Evolutionary conservation across 2,888 invertebrate genomes (phyloP), one percentile per base, ranked within the genome.

Genomic region (Villa cingulata): DNA sequence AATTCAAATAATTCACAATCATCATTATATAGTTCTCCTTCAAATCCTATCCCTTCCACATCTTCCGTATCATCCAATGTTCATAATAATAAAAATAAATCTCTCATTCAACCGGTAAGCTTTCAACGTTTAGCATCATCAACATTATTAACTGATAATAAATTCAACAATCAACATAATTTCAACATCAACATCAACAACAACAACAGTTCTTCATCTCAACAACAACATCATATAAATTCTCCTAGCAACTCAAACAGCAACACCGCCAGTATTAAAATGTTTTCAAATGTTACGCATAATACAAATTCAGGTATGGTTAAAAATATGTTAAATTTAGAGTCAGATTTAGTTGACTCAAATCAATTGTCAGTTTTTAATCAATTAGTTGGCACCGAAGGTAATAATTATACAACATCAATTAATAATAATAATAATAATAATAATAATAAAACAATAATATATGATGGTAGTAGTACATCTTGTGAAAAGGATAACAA

Each of bases 401-500:
- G 5, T 6, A 37, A 16, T 15, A 17, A 10, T 17, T 17, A 14
- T 12, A 36, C 36, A 5, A 7, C 37, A 16, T 17, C 37, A 4
- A n/a, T n/a, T n/a, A 37, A 37, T 37, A 37, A 17, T 37, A 37
- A 14, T 17, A 14, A 17, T 16, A 18, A 42, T 36, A 42, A 38
- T 41, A 45, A 49, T 46, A 43, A 49, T 48, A 37, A 27, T 41
- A 37, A 37, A 32, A 38, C 23, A 44, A 27, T 37, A 36, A 36
- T n/a, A 20, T 34, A 36, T 43, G 38, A 47, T 23, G 23, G 23
- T 6, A 23, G 4, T 6, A 4, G 36, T 14, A 15, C 46, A 45
- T 48, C 42, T 52, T 50, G 51, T 53, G 53, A 52, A 52, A 53
- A 48, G 44, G 48, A 51, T 48, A 53, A 55, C 51, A 53, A 48